Evolutionary conservation across 2,797 vertebrate genomes (phyloP).

Genomic region (Ctenochaetus hawaiiensis): DNA sequence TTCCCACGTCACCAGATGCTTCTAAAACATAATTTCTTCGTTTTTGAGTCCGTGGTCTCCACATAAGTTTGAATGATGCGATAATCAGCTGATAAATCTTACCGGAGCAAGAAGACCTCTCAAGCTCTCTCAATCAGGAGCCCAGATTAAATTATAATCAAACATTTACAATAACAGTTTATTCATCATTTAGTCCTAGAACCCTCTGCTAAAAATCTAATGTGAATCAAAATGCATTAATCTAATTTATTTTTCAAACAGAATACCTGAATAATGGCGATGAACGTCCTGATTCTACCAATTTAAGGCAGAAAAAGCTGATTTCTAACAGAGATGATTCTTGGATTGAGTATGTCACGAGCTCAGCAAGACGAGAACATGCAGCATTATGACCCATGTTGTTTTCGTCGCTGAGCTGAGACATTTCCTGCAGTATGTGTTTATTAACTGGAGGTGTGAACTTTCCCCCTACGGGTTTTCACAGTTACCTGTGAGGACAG

Average conservation of each 20-base stretch:
- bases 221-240: background rate
- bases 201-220: background rate
- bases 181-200: no score
- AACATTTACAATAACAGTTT: background rate
- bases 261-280: background rate
- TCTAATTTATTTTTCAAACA: background rate
- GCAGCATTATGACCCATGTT: constrained; percentile 39
- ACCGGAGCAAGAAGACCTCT: constrained; percentile 1
- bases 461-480: constrained; percentile 73
- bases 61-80: constrained; percentile 13
- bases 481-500: constrained; percentile 78
- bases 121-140: background rate
- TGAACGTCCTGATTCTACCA: background rate
- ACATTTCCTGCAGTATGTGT: constrained; percentile 79
- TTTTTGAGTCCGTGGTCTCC: no score
- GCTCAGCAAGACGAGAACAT: constrained; percentile 51
- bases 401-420: constrained; percentile 72
- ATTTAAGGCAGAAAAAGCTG: background rate
- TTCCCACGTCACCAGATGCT: no score
- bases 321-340: constrained; percentile 3
- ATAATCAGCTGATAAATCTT: constrained; percentile 3
- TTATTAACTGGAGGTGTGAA: constrained; percentile 82
- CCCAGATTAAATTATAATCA: background rate
- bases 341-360: constrained; percentile 24
- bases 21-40: no score